Conservation (phyloP, 2,797 vertebrate genomes). For the Benthosema pterotum region DNA sequence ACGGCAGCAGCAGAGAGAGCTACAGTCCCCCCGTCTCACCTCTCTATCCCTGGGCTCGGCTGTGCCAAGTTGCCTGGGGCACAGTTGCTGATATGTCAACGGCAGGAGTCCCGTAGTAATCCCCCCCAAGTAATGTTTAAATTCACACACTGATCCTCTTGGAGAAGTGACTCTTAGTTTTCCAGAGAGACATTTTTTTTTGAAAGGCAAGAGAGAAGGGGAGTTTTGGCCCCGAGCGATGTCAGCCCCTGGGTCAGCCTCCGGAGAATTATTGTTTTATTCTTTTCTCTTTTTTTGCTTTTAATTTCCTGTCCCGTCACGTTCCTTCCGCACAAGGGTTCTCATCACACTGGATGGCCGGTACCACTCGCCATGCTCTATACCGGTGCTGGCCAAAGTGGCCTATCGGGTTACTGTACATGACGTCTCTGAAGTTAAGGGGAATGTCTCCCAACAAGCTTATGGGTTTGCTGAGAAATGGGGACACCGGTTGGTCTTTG, state of each 20-base stretch:
- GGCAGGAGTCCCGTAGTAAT: constrained; percentile 16
- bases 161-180: constrained; percentile 38
- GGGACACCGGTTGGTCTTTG: constrained; percentile 25
- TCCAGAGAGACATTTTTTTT: constrained; percentile 26
- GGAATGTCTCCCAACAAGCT: constrained; percentile 36
- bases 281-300: constrained; percentile 29
- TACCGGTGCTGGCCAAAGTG: constrained; percentile 31
- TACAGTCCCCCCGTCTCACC: neutral
- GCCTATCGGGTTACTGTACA: constrained; percentile 42
- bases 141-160: constrained; percentile 24
- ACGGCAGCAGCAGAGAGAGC: constrained; percentile 2
- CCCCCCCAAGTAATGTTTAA: constrained; percentile 28
- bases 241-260: constrained; percentile 33
- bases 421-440: constrained; percentile 34
- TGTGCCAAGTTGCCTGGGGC: neutral
- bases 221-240: constrained; percentile 20
- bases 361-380: constrained; percentile 16
- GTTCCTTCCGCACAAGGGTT: constrained; percentile 19
- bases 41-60: constrained; percentile 2
- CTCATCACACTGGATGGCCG: constrained; percentile 24
- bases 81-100: constrained; percentile 9
- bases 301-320: constrained; percentile 51
- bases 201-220: constrained; percentile 9
- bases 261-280: constrained; percentile 22
- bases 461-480: constrained; percentile 33